Evolutionary conservation across 1,140 invertebrate species (phyloP).

Genomic region (Macrosteles quadrilineatus): DNA sequence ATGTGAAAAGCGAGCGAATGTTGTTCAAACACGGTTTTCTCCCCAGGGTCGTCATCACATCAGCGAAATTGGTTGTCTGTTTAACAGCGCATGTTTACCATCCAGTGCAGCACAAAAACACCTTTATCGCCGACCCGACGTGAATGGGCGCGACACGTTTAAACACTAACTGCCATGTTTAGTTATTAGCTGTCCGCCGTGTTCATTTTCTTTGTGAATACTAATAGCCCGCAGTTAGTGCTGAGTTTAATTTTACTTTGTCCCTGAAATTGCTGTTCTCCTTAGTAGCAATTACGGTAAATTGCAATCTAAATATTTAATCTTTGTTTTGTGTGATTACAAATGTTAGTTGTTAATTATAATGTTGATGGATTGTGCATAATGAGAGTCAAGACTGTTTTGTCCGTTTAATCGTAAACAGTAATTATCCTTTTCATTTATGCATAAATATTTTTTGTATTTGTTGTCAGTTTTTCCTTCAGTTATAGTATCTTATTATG

Average conservation of each 20-base stretch:
- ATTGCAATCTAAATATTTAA: too few species aligned
- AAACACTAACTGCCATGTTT: not conserved
- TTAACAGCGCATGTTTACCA: not conserved
- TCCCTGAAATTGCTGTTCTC: not conserved
- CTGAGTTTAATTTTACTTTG: not conserved
- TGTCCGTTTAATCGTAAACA: too few species aligned
- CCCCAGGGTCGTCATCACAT: not conserved
- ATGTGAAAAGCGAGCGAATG: constrained; percentile 3
- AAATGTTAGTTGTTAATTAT: too few species aligned
- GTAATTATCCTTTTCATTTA: too few species aligned
- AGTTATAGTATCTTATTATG: too few species aligned
- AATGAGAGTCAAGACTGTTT: too few species aligned
- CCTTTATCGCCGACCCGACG: not conserved
- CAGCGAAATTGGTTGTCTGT: constrained; percentile 9
- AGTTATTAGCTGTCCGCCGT: not conserved
- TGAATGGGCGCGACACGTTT: not conserved
- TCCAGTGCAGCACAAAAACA: not conserved
- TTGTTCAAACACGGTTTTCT: not conserved
- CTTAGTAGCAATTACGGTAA: not conserved
- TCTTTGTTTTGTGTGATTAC: too few species aligned
- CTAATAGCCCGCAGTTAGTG: not conserved
- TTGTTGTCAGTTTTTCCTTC: too few species aligned
- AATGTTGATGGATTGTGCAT: too few species aligned
- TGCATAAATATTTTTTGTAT: too few species aligned
- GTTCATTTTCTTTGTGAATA: not conserved